These are phyloP conservation scores for Caenorhabditis tropicalis DNA, from an alignment of 1,140 invertebrate species.

Conservation along the genomic window DNA sequence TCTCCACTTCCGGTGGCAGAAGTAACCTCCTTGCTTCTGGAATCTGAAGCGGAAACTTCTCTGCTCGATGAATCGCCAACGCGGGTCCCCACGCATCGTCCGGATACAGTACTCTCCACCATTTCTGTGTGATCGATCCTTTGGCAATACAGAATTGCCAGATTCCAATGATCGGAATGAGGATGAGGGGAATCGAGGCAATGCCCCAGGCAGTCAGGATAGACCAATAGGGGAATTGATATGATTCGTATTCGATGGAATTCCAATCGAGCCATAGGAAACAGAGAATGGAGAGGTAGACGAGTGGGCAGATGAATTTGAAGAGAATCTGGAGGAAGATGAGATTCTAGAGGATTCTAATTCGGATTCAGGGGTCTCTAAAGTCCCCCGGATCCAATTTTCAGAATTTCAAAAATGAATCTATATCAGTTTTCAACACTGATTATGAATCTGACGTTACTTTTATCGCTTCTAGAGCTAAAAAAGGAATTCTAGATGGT, in stretches of 20 bases:
- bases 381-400: no score
- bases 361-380: no score
- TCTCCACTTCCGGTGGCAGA: slow-evolving; percentile 50
- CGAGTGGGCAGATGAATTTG: slow-evolving; percentile 70
- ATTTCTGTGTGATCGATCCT: slow-evolving; percentile 59
- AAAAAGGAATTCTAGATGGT: no score
- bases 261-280: slow-evolving; percentile 69
- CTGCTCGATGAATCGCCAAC: slow-evolving; percentile 68
- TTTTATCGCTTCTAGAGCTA: no score
- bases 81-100: slow-evolving; percentile 72
- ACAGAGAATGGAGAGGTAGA: slow-evolving; percentile 67
- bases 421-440: no score
- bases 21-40: slow-evolving; percentile 68
- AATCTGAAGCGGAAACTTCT: slow-evolving; percentile 70
- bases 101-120: slow-evolving; percentile 63
- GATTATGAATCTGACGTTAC: no score
- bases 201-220: slow-evolving; percentile 66
- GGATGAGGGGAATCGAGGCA: slow-evolving; percentile 62
- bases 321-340: slow-evolving; percentile 69
- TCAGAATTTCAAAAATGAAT: no score
- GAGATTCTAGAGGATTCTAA: slow-evolving; percentile 37
- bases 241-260: slow-evolving; percentile 62
- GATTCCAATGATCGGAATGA: slow-evolving; percentile 60
- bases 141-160: slow-evolving; percentile 57
- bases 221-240: slow-evolving; percentile 66